Percentiles rank a stretch among this genome's conserved stretches.
Evolutionary conservation across 2,113 vertebrate genomes (phyloP).

Genomic region (Ophthalmolycus amberensis): DNA sequence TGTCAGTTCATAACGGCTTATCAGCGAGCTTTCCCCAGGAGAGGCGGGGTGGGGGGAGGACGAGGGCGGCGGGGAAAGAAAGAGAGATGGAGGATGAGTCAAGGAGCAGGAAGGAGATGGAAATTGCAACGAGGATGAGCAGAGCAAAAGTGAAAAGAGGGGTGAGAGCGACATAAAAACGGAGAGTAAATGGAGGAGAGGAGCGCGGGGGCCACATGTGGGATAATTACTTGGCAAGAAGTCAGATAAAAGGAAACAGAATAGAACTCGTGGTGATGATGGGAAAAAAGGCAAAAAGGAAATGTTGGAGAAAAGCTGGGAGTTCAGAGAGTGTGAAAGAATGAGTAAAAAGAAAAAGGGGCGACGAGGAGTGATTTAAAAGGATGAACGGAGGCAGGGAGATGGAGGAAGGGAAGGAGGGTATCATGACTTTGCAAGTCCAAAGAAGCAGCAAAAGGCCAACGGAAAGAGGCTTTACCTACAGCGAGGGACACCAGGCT

Average conservation of each 20-base stretch:
- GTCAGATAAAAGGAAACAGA: slow-evolving; percentile 5
- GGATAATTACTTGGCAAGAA: slow-evolving; percentile 36
- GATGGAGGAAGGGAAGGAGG: neutral
- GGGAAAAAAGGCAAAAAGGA: neutral
- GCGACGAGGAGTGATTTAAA: slow-evolving; percentile 26
- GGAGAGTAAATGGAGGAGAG: slow-evolving; percentile 24
- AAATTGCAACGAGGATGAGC: slow-evolving; percentile 16
- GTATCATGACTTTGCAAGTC: neutral
- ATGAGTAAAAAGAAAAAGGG: neutral
- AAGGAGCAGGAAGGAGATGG: slow-evolving; percentile 20
- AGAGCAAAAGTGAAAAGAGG: slow-evolving; percentile 24
- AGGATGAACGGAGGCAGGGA: slow-evolving; percentile 16
- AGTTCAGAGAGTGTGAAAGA: neutral
- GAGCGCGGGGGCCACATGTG: neutral
- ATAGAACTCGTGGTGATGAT: neutral
- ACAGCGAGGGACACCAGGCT: slow-evolving; percentile 30
- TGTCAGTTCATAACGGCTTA: slow-evolving; percentile 50
- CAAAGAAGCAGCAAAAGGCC: slow-evolving; percentile 10
- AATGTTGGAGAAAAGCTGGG: slow-evolving; percentile 7
- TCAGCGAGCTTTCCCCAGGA: slow-evolving; percentile 43
- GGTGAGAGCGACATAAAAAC: slow-evolving; percentile 15
- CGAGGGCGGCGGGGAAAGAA: slow-evolving; percentile 10
- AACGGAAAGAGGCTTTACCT: slow-evolving; percentile 39
- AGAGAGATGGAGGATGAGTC: slow-evolving; percentile 21
- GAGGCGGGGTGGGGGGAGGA: slow-evolving; percentile 28